These are phyloP conservation scores for Ochropleura leucogaster DNA, from an alignment of 2,888 invertebrate species.

Conservation along the genomic window DNA sequence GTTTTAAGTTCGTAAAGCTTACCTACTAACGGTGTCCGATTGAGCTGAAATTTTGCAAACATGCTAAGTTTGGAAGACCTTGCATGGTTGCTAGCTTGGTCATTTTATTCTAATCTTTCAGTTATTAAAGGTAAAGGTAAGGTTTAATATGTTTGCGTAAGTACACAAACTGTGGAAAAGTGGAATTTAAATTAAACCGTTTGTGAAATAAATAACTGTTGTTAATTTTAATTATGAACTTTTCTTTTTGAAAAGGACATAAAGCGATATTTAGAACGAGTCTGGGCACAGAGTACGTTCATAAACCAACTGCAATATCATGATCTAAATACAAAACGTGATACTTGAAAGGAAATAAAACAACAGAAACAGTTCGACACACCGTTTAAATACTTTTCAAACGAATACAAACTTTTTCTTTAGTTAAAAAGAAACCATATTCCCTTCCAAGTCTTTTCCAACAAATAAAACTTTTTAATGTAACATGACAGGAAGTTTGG, in stretches of 20 bases:
- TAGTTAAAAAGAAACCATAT: slow-evolving; percentile 29
- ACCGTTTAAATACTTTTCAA: slow-evolving; percentile 14
- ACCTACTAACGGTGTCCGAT: too few species aligned
- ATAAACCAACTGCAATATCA: neutral
- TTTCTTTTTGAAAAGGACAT: neutral
- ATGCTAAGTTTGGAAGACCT: too few species aligned
- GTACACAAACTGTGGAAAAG: too few species aligned
- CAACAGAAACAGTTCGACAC: neutral
- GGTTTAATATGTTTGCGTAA: too few species aligned
- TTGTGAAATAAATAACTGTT: neutral
- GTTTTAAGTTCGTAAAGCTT: too few species aligned
- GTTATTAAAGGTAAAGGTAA: too few species aligned
- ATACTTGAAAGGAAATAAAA: neutral
- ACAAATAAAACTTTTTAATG: slow-evolving; percentile 60
- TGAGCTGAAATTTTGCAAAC: too few species aligned
- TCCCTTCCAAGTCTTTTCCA: slow-evolving; percentile 33
- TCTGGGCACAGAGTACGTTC: too few species aligned
- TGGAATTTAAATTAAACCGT: neutral
- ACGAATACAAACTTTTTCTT: slow-evolving; percentile 26
- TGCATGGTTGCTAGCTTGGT: too few species aligned
- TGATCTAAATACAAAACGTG: neutral
- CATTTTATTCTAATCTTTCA: too few species aligned
- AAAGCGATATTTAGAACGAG: neutral
- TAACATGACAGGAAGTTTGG: slow-evolving; percentile 47
- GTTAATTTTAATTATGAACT: neutral